These are phyloP conservation scores for Phaonia tiefii DNA, from an alignment of 2,888 invertebrate genomes.

Conservation along the genomic window DNA sequence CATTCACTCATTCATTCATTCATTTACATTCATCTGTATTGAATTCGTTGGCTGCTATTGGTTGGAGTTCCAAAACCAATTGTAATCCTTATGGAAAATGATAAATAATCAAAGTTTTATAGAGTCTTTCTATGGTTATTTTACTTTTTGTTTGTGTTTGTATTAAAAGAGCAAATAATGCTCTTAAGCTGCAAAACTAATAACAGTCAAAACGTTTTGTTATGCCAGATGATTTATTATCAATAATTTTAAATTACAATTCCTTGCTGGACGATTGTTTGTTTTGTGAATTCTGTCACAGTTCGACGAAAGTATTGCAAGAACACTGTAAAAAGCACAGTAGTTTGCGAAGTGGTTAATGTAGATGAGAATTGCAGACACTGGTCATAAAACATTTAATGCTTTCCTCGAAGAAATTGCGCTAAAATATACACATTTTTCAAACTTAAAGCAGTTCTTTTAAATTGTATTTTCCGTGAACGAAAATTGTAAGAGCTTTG, in stretches of 20 bases:
- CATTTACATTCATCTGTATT: background rate
- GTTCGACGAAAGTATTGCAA: background rate
- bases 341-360: background rate
- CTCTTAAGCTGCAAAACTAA: slow-evolving; percentile 2
- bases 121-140: slow-evolving; percentile 5
- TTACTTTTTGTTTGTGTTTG: no score
- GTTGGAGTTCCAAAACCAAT: slow-evolving; percentile 23
- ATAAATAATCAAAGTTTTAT: slow-evolving; percentile 36
- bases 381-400: no score
- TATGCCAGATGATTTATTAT: slow-evolving; percentile 21
- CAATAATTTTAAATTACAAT: slow-evolving; percentile 17
- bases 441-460: no score
- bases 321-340: background rate
- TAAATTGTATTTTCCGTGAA: no score
- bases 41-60: no score
- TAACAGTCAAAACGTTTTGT: slow-evolving; percentile 25
- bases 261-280: slow-evolving; percentile 6
- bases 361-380: no score
- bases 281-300: background rate
- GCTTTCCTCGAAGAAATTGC: no score
- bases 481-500: no score
- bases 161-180: slow-evolving; percentile 25
- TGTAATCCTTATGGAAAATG: slow-evolving; percentile 29
- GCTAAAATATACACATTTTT: no score
- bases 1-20: background rate